Conservation (phyloP, 2,113 vertebrate genomes). For the Atractosteus spatula region DNA sequence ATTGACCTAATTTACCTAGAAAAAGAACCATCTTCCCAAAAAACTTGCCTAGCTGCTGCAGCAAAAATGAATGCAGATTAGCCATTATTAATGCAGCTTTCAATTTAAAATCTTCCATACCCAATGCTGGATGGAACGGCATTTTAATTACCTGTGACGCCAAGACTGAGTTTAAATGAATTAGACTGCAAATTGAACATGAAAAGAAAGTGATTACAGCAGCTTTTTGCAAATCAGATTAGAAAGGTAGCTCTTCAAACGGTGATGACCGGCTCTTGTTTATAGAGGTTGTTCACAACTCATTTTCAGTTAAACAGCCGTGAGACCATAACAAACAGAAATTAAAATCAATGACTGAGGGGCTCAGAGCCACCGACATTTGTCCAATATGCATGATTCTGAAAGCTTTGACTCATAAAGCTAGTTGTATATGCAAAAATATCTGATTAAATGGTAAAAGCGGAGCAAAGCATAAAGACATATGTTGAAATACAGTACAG, state of each 20-base stretch:
- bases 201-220: background rate
- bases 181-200: background rate
- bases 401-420: no score
- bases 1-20: background rate
- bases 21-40: background rate
- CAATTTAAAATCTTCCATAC: background rate
- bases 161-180: background rate
- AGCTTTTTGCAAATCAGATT: slow-evolving; percentile 5
- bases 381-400: no score
- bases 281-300: no score
- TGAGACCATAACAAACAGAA: no score
- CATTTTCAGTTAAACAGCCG: no score
- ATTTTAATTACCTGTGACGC: background rate
- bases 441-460: no score
- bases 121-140: background rate
- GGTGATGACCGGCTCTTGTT: background rate
- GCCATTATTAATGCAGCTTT: background rate
- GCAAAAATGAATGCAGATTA: background rate
- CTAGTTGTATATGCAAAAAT: no score
- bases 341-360: no score
- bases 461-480: no score
- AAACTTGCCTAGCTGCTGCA: no score
- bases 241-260: slow-evolving; percentile 1
- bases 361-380: no score
- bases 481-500: no score